Evolutionary conservation across 2,113 vertebrate species (phyloP), one percentile per base, ranked within the genome.

Genomic region (Anarrhichthys ocellatus): DNA sequence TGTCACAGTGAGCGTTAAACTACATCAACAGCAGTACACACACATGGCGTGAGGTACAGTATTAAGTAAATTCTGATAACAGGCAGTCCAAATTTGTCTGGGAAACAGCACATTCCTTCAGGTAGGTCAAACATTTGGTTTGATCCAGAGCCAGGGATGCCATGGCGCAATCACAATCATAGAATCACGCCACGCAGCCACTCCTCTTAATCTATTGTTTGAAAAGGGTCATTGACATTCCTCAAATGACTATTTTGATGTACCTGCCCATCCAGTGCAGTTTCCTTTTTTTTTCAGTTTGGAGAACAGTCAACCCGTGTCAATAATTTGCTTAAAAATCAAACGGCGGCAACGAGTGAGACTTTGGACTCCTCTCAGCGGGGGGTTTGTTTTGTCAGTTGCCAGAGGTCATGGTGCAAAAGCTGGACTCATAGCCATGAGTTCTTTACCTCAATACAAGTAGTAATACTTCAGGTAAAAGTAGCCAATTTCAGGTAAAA

Each of bases 311-410:
- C 62, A 59, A 59, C n/a, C 52, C 80, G 70, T 42, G 93, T 93
- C 91, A 94, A 94, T 92, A 86, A 94, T 92, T 94, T 88, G 86
- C 91, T 74, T 58, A 78, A 59, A 59, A 59, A 92, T 90, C 83
- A 84, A 89, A 87, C 4, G 22, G 29, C 40, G 20, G 76, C 63
- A 73, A 67, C 10, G 1, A 83, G 70, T 15, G 32, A 90, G 85
- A 94, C 92, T 92, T 93, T 94, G 91, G 71, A 90, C 91, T n/a
- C 17, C 24, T 81, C 90, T 85, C 84, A 74, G 89, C 18, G 72
- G 86, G 87, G 83, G 84, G 38, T 73, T 24, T 83, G 65, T 78
- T 89, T 59, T 36, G 76, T 78, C 70, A 83, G 63, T 40, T 20
- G 54, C 52, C 56, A 48, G 56, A 84, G 87, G 73, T 85, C 77